These are phyloP conservation scores for Nematolebias whitei DNA, from an alignment of 2,113 vertebrate genomes.

Conservation along the genomic window DNA sequence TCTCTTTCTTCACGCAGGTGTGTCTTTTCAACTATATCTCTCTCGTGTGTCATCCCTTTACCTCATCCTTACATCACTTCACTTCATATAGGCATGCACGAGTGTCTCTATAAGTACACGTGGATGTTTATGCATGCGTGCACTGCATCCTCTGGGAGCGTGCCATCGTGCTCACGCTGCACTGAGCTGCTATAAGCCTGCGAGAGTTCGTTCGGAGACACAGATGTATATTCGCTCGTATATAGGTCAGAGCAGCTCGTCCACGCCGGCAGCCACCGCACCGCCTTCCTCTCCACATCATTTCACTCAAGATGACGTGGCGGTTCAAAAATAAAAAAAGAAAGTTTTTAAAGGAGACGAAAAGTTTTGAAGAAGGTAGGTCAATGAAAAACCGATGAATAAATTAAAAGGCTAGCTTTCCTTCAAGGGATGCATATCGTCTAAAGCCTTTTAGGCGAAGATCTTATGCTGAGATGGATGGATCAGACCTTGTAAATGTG, in stretches of 20 bases:
- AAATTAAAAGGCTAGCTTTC: neutral
- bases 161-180: constrained; percentile 24
- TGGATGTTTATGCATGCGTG: constrained; percentile 11
- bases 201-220: constrained; percentile 25
- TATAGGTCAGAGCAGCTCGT: constrained; percentile 49
- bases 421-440: too few species aligned
- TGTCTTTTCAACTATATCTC: constrained; percentile 2
- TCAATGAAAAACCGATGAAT: neutral
- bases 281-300: constrained; percentile 1
- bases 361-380: neutral
- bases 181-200: constrained; percentile 44
- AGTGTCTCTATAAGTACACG: constrained; percentile 17
- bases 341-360: constrained; percentile 1
- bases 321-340: neutral
- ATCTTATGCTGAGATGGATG: too few species aligned
- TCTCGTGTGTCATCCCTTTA: neutral
- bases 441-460: too few species aligned
- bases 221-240: constrained; percentile 29
- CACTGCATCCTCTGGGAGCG: constrained; percentile 33
- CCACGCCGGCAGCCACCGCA: constrained; percentile 13
- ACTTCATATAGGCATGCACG: neutral
- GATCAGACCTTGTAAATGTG: too few species aligned
- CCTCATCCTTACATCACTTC: constrained; percentile 18
- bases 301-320: neutral
- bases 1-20: neutral